A percentile compares a stretch with the other conserved stretches of the same genome.
Conservation (phyloP, 2,888 invertebrate species). For the Dichetophora obliterata region DNA sequence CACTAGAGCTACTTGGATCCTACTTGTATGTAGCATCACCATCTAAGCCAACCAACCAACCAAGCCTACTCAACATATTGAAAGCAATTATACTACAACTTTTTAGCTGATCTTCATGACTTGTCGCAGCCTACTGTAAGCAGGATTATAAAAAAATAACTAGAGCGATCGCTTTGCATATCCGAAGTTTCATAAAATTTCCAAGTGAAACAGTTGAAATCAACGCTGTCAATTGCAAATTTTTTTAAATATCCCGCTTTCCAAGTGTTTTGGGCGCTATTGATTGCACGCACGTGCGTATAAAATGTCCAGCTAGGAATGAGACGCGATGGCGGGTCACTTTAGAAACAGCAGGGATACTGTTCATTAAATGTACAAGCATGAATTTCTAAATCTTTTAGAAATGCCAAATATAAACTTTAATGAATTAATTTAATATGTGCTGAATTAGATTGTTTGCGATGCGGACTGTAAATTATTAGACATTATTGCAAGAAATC, state of each 20-base stretch:
- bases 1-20: no score
- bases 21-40: no score
- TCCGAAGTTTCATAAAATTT: conserved; percentile 7
- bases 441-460: conserved; percentile 25
- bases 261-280: background rate
- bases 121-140: background rate
- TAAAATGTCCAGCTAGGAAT: conserved; percentile 16
- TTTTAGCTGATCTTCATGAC: conserved; percentile 11
- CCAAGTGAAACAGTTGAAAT: background rate
- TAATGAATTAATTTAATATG: background rate
- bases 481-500: conserved; percentile 23
- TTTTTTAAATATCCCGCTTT: conserved; percentile 6
- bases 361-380: conserved; percentile 15
- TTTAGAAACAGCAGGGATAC: conserved; percentile 16
- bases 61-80: no score
- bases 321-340: background rate
- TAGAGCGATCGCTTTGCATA: background rate
- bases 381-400: background rate
- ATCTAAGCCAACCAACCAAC: no score
- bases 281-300: conserved; percentile 4
- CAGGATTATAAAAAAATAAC: conserved; percentile 14
- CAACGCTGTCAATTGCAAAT: background rate
- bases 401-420: background rate
- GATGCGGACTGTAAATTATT: conserved; percentile 24
- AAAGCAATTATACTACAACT: background rate